Percentiles rank a stretch among this genome's conserved stretches.
Evolutionary conservation across 2,797 vertebrate genomes (phyloP).

Genomic region (Saxicola maurus): DNA sequence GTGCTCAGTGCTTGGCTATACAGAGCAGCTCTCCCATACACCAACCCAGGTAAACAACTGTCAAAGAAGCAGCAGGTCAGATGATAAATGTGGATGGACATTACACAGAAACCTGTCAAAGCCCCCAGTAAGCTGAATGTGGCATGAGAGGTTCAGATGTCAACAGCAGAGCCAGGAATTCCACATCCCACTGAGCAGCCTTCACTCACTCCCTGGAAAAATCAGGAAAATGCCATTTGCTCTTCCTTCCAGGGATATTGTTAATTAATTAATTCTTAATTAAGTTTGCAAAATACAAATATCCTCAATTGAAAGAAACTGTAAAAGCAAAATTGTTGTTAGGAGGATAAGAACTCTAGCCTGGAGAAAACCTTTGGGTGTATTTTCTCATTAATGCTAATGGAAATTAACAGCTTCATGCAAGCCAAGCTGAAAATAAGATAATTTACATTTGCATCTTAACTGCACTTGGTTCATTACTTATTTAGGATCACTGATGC

Average conservation of each 20-base stretch:
- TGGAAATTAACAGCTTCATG: conserved; percentile 40
- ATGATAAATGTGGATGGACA: fast-evolving
- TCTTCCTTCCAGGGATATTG: neutral
- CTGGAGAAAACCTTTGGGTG: conserved; percentile 23
- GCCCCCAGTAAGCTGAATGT: neutral
- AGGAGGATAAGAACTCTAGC: conserved; percentile 18
- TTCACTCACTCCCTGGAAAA: neutral
- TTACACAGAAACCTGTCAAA: neutral
- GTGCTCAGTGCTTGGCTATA: neutral
- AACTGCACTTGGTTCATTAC: neutral
- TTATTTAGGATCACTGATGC: neutral
- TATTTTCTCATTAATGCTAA: conserved; percentile 39
- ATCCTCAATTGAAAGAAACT: conserved; percentile 10
- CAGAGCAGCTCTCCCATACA: neutral
- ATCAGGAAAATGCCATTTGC: neutral
- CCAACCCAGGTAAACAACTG: neutral
- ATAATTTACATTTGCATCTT: conserved; percentile 32
- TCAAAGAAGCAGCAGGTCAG: fast-evolving
- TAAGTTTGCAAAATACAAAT: conserved; percentile 52
- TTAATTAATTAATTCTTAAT: conserved; percentile 54
- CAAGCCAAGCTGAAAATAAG: conserved; percentile 37
- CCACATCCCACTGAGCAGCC: neutral
- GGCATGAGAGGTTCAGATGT: neutral
- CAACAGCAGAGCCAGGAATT: neutral
- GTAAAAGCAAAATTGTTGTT: conserved; percentile 24